Base-by-base conservation (phyloP, 2,797 vertebrate species). In the Austrolebias charrua region DNA sequence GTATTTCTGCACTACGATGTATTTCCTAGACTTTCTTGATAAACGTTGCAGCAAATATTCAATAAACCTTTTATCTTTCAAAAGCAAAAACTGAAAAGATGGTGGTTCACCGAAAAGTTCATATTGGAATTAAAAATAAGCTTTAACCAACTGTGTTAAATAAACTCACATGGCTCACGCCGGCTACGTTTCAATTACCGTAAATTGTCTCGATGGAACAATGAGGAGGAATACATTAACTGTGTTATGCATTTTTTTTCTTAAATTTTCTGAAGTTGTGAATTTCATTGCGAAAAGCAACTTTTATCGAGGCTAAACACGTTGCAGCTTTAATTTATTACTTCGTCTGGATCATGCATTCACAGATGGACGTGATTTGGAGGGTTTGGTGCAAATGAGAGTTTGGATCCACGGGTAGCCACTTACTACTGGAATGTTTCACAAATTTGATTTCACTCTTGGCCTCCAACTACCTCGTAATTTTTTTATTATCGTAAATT, bases 381-480 rank as follows among this genome's bases (percentile, higher is more conserved):
- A 68, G 15, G 28, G 38, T 18, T 48, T 75, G 45, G 50, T 53
- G 66, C 69, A 71, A 81, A 81, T 83, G 47, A 82, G 73, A 71
- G 66, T 76, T 80, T 80, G 81, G 78, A 80, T 80, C 66, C 65
- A 59, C 43, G 55, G 76, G 72, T 79, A 74, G 79, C 83, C 78
- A 58, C 78, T 85, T 69, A 85, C 88, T 52, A 93, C 94, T 48
- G 51, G 29, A 72, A n/a, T 66, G 70, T 75, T 79, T 66, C 62
- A 24, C 42, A 82, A 82, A 86, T 82, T 83, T 54, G 72, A 79
- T 88, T 83, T 75, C 63, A 14, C 70, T 60, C 55, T 65, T 48
- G 47, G 67, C 66, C 44, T 58, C 58, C 56, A 60, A 48, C 55
- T 24, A 35, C 75, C 55, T 49, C 69, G 61, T 76, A 58, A 76